Percentiles rank a stretch among this genome's conserved stretches.
These are phyloP conservation scores for Virgularia gustaviana DNA, from an alignment of 92 coral and sea anemone species.

Conservation along the genomic window DNA sequence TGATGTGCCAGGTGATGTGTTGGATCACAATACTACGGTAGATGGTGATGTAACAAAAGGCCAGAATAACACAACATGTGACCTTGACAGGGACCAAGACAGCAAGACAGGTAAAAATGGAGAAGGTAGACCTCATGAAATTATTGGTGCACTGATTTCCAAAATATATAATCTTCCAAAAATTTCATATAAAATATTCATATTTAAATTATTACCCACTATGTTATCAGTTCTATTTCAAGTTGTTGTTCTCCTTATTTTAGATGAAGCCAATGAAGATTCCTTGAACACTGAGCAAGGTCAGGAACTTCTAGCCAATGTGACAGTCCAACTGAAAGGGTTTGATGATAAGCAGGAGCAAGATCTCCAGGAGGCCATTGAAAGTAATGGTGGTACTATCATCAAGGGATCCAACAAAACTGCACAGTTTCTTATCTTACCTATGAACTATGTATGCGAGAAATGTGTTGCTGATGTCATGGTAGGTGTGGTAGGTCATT, in stretches of 20 bases:
- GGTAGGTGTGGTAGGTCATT: conserved; percentile 41
- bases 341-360: conserved; percentile 59
- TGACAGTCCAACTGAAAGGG: conserved; percentile 53
- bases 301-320: conserved; percentile 58
- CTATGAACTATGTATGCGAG: conserved; percentile 63
- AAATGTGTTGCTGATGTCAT: conserved; percentile 40
- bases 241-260: too few species aligned
- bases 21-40: conserved; percentile 44
- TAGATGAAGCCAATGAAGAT: too few species aligned
- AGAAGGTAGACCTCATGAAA: too few species aligned
- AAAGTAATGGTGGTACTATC: conserved; percentile 62
- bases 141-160: too few species aligned
- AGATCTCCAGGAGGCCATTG: conserved; percentile 59
- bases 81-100: too few species aligned
- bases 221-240: too few species aligned
- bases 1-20: not conserved
- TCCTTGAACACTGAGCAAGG: too few species aligned
- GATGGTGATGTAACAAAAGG: conserved; percentile 59
- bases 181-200: too few species aligned
- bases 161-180: too few species aligned
- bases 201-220: too few species aligned
- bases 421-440: conserved; percentile 76
- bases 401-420: conserved; percentile 24
- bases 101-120: too few species aligned
- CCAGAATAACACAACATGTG: too few species aligned